Evolutionary conservation across 2,113 vertebrate genomes (phyloP), one percentile per base, ranked within the genome.

Genomic region (Tragelaphus scriptus): DNA sequence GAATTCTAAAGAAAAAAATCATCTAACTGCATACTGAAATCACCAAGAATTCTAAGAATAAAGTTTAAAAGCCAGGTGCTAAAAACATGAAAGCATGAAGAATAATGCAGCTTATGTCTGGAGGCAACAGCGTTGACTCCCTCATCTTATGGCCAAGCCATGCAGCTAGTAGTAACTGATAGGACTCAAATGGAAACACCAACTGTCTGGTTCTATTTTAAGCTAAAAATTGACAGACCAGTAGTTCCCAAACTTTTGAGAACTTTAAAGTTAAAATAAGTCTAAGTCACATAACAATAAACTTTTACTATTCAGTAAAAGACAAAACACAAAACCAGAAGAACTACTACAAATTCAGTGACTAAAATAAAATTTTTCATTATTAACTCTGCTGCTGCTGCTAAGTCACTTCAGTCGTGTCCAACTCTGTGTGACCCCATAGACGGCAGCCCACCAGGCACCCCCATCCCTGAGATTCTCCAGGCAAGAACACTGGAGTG

Each of bases 181-280:
- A 95, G 13, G 32, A 28, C 82, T 59, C 56, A 15, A 77, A 86
- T 5, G 56, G 25, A 47, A 93, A 65, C 49, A 89, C 71, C 32
- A 10, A 75, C n/a, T 75, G 68, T 75, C 68, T 40, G 21, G 44
- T 44, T 91, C 77, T 88, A 53, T 55, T 91, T 97, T 85, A 81
- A 55, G 61, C 28, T 92, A 55, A 79, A 63, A 81, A 85, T 32
- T 75, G 77, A 91, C 11, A 93, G 16, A 88, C 15, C 32, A 88
- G 32, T 6, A 80, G 13, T 88, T 91, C 9, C 56, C 16, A 80
- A 85, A 96, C 65, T 91, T 80, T 47, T n/a, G 36, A 94, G 51
- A 95, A 93, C 68, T 75, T 75, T 75, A 92, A 95, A 90, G 30
- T 85, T 94, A 49, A 94, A 88, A 95, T 58, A 53, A 80, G 16